A percentile compares a stretch with the other conserved stretches of the same genome.
phyloP scores from a whole-genome alignment of 2,888 invertebrate species.

The Abrostola tripartita region DNA sequence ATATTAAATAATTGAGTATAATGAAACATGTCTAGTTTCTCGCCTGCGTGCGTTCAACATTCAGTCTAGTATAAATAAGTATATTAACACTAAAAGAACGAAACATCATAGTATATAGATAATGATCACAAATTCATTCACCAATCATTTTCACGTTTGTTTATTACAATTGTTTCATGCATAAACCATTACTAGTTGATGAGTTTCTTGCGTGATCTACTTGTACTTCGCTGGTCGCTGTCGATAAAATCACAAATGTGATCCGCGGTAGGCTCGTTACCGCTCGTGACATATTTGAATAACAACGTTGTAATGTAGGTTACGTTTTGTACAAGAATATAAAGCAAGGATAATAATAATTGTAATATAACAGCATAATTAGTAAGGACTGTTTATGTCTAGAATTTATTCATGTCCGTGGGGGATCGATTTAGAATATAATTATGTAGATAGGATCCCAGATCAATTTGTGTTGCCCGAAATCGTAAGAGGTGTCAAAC shows the following conservation, averaged over 20 bases:
- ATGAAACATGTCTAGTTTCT: no score
- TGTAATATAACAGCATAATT: no score
- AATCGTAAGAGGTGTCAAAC: no score
- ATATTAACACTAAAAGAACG: no score
- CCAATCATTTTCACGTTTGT: constrained; percentile 21
- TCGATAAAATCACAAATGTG: constrained; percentile 21
- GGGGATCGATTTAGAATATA: constrained; percentile 24
- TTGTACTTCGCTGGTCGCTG: neutral
- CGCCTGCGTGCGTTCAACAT: no score
- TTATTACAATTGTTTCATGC: constrained; percentile 17
- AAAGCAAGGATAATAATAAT: constrained; percentile 1
- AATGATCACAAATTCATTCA: constrained; percentile 13
- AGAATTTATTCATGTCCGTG: constrained; percentile 6
- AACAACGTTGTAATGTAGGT: constrained; percentile 16
- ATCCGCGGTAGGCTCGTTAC: constrained; percentile 12
- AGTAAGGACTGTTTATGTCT: constrained; percentile 22
- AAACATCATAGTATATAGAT: no score
- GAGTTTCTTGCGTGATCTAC: constrained; percentile 40
- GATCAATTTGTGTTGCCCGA: no score
- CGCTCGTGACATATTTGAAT: constrained; percentile 22
- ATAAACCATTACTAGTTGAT: constrained; percentile 30
- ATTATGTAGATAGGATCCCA: no score
- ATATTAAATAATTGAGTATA: no score
- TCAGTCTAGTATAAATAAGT: no score
- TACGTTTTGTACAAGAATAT: constrained; percentile 13